A percentile compares a stretch with the other conserved stretches of the same genome.
Conservation (phyloP, 92 coral and sea anemone genomes). For the Micromussa lordhowensis region DNA sequence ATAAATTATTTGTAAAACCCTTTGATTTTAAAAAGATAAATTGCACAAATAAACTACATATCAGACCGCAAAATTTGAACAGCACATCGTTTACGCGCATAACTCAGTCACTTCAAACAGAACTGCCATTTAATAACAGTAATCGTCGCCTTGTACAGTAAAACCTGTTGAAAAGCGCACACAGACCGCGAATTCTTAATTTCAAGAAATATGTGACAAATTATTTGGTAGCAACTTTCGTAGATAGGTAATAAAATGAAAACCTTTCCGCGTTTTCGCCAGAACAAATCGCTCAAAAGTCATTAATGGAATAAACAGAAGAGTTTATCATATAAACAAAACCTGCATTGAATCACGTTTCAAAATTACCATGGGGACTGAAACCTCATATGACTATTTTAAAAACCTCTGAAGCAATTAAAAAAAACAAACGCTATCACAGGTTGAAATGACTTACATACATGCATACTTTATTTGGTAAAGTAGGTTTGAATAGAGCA, state of each 20-base stretch:
- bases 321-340: neutral
- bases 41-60: neutral
- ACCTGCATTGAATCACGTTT: neutral
- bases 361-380: neutral
- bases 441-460: too few species aligned
- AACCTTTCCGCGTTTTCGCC: neutral
- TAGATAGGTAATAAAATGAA: neutral
- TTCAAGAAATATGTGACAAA: neutral
- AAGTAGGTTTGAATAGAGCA: neutral
- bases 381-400: neutral
- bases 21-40: neutral
- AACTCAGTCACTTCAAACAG: neutral
- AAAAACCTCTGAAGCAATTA: neutral
- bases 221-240: neutral
- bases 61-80: too few species aligned
- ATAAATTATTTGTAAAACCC: neutral
- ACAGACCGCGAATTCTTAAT: neutral
- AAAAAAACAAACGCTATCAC: neutral
- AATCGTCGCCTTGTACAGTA: neutral
- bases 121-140: neutral
- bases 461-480: too few species aligned
- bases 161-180: neutral
- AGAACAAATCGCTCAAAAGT: neutral
- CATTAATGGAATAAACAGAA: neutral
- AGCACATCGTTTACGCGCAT: neutral